Base-by-base conservation (phyloP, 2,888 invertebrate species). In the Hedya salicella region DNA sequence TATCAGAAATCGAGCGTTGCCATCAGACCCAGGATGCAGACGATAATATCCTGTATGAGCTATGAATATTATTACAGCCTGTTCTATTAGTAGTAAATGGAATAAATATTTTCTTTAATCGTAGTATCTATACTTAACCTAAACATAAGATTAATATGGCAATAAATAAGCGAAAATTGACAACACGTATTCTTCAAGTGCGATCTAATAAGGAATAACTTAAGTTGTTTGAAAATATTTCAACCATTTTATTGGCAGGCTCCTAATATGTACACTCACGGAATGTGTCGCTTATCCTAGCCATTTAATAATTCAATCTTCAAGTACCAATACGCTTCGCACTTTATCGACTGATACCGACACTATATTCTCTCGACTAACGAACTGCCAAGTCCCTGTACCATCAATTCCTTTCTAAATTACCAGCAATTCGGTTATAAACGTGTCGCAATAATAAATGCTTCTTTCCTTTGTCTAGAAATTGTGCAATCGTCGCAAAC, bases 401-500 rank as follows among this genome's bases (percentile, higher is more conserved):
- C 16, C 16, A 42, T 42, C 14, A n/a, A 19, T 42, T 52, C 42
- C 39, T 48, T 60, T 52, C 17, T 39, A 53, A 60, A 60, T 14
- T 14, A 30, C 50, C 17, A 13, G 52, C 46, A 50, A 36, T 46
- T 52, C 17, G 36, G n/a, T 46, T 53, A 60, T 48, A 65, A 65
- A 60, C 21, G 14, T 65, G 53, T 53, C 46, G 46, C 21, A 53
- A 65, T 39, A 63, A 59, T 52, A 44, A 52, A 56, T 19, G 50
- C 40, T 19, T 66, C 53, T 66, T 61, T 53, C 61, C 53, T 66
- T 66, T 54, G 66, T 61, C 66, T 60, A 25, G 14, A 16, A 25
- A 52, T 60, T 65, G 46, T 52, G 60, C 32, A 60, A 54, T 42
- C 30, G 42, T 6, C 3, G 25, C 52, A 52, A 63, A 59, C 66